A percentile compares a stretch with the other conserved stretches of the same genome.
Evolutionary conservation across 2,113 vertebrate species (phyloP).

Genomic region (Vanacampus margaritifer): DNA sequence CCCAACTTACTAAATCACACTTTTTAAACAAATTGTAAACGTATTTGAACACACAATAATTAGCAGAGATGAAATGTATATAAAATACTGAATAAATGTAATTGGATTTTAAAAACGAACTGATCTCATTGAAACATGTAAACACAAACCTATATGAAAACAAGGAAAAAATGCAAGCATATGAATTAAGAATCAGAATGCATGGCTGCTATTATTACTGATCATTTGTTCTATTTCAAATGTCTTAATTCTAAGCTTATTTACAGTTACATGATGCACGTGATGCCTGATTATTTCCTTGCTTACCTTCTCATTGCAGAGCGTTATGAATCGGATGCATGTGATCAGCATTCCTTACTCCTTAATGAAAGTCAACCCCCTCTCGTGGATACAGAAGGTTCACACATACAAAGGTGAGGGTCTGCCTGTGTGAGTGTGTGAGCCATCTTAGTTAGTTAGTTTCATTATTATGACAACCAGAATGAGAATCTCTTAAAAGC

Average conservation of each 20-base stretch:
- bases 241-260: slow-evolving; percentile 9
- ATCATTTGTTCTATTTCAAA: neutral
- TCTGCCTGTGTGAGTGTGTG: neutral
- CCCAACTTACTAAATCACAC: too few species aligned
- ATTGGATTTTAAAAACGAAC: too few species aligned
- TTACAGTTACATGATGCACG: slow-evolving; percentile 7
- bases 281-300: slow-evolving; percentile 9
- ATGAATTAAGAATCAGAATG: neutral
- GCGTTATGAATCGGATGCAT: slow-evolving; percentile 93
- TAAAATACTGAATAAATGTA: too few species aligned
- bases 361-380: slow-evolving; percentile 96
- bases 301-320: slow-evolving; percentile 66
- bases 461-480: neutral
- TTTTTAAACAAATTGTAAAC: slow-evolving; percentile 1
- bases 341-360: slow-evolving; percentile 95
- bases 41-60: neutral
- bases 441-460: neutral
- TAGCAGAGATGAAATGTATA: too few species aligned
- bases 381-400: slow-evolving; percentile 98
- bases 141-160: too few species aligned
- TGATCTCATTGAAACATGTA: neutral
- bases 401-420: slow-evolving; percentile 87
- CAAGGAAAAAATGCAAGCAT: too few species aligned
- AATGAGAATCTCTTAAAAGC: too few species aligned
- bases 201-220: too few species aligned